Evolutionary conservation across 1,140 invertebrate genomes (phyloP).

Genomic region (Druon quercuslanigerum): DNA sequence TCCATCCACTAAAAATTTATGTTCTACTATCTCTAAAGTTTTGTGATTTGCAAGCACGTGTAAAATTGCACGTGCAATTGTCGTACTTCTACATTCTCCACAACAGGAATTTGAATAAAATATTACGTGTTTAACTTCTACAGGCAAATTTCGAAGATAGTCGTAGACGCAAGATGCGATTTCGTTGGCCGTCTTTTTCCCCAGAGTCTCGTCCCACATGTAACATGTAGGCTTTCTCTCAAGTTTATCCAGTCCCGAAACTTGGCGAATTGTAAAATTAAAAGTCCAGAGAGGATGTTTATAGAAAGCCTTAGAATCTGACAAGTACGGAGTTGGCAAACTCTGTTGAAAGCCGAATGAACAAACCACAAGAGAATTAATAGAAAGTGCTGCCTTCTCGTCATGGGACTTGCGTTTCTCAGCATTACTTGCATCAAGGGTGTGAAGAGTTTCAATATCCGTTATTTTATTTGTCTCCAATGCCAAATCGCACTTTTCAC

Average conservation of each 20-base stretch:
- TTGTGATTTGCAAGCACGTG: conserved; percentile 34
- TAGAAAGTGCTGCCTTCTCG: not conserved
- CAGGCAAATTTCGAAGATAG: conserved; percentile 42
- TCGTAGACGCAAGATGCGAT: conserved; percentile 59
- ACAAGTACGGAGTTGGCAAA: conserved; percentile 59
- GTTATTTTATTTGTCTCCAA: too few relatives aligned
- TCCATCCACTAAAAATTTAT: conserved; percentile 63
- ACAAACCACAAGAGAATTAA: conserved; percentile 14
- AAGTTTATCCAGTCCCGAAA: conserved; percentile 46
- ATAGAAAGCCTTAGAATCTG: conserved; percentile 61
- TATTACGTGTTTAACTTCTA: conserved; percentile 46
- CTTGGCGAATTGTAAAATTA: conserved; percentile 65
- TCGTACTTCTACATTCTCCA: conserved; percentile 58
- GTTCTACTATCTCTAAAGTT: conserved; percentile 48
- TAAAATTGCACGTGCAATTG: conserved; percentile 51
- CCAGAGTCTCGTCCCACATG: conserved; percentile 65
- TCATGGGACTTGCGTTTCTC: not conserved
- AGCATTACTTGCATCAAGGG: not conserved
- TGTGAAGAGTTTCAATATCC: not conserved
- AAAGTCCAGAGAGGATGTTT: conserved; percentile 65
- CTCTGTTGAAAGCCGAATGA: conserved; percentile 66
- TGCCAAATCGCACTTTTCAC: too few relatives aligned
- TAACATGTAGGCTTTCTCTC: conserved; percentile 31
- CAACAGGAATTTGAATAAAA: conserved; percentile 59
- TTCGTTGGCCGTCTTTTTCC: conserved; percentile 58